Conservation (phyloP, 2,888 invertebrate species). For the Euphydryas editha region DNA sequence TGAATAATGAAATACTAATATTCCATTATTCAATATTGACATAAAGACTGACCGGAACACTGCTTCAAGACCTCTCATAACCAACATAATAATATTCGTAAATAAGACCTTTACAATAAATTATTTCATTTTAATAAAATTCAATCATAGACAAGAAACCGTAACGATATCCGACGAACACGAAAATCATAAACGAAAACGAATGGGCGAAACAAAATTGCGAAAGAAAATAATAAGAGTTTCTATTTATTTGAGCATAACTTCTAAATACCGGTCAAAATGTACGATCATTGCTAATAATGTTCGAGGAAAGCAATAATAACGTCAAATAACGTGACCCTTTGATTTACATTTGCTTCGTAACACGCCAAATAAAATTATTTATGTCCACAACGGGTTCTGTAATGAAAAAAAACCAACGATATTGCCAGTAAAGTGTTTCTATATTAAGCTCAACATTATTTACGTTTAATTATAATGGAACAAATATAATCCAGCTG, state of each 20-base stretch:
- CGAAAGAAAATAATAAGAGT: slow-evolving; percentile 58
- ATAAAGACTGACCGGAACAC: no score
- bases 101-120: slow-evolving; percentile 25
- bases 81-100: neutral
- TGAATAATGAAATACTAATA: no score
- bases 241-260: slow-evolving; percentile 67
- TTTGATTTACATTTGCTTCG: slow-evolving; percentile 70
- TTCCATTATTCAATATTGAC: no score
- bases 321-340: slow-evolving; percentile 71
- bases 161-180: neutral
- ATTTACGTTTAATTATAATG: neutral
- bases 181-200: slow-evolving; percentile 9
- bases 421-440: neutral
- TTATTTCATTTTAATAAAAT: slow-evolving; percentile 22
- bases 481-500: no score
- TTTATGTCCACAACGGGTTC: slow-evolving; percentile 48
- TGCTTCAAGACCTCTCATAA: neutral
- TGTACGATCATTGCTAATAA: slow-evolving; percentile 56
- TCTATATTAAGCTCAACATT: neutral
- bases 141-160: slow-evolving; percentile 22
- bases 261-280: slow-evolving; percentile 56
- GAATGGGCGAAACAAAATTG: slow-evolving; percentile 37
- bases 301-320: slow-evolving; percentile 64
- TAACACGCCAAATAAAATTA: slow-evolving; percentile 62
- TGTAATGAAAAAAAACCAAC: slow-evolving; percentile 35